phyloP scores from a whole-genome alignment of 35 echinoderm and acorn worm genomes.

The Acanthaster planci region DNA sequence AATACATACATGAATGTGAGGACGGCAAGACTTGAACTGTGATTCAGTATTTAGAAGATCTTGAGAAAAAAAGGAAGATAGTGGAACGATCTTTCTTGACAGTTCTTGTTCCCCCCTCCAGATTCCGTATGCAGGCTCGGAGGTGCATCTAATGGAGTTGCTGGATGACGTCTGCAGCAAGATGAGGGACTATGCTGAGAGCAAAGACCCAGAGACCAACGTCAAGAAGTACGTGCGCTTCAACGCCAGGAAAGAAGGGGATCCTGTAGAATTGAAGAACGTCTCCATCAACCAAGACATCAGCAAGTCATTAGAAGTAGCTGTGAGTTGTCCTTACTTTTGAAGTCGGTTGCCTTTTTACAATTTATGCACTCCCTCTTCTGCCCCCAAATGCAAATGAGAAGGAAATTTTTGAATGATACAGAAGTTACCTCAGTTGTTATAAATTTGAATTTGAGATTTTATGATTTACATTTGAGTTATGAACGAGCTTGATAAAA shows the following conservation, averaged over 20 bases:
- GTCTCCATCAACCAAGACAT: constrained; percentile 31
- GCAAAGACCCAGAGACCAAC: constrained; percentile 45
- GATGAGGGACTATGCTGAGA: constrained; percentile 76
- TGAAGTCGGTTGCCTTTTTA: no score
- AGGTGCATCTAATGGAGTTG: constrained; percentile 60
- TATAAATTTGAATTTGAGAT: no score
- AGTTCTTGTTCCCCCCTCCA: neutral
- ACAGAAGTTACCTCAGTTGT: no score
- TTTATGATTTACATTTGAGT: no score
- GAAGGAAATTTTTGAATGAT: no score
- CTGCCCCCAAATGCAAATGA: no score
- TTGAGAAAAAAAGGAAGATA: neutral
- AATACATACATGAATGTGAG: no score
- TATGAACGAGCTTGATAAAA: no score
- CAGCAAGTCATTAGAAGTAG: constrained; percentile 44
- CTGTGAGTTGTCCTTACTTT: constrained; percentile 32
- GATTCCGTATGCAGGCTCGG: constrained; percentile 74
- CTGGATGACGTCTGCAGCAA: constrained; percentile 64
- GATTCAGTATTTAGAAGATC: neutral
- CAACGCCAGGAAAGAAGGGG: constrained; percentile 41
- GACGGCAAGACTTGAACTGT: no score
- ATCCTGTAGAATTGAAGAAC: constrained; percentile 37
- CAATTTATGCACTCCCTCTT: no score
- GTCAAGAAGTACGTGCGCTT: constrained; percentile 58
- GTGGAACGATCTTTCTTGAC: neutral